A percentile compares a stretch with the other conserved stretches of the same genome.
Evolutionary conservation across 2,888 invertebrate species (phyloP).

Genomic region (Muscina levida): DNA sequence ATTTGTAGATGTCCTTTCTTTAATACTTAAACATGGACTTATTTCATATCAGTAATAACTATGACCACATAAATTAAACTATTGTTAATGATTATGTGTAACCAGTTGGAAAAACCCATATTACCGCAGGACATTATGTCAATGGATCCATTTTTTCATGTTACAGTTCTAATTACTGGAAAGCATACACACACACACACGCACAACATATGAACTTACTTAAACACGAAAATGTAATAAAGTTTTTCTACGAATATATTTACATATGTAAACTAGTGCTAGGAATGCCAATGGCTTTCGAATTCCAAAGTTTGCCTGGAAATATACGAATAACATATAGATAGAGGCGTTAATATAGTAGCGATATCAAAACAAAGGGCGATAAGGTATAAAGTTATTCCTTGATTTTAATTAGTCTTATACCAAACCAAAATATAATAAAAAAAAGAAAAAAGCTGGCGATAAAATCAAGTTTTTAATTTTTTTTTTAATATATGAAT

Average conservation of each 20-base stretch:
- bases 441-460: no score
- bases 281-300: no score
- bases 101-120: constrained; percentile 45
- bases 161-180: constrained; percentile 40
- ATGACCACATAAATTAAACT: constrained; percentile 52
- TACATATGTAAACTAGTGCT: not conserved
- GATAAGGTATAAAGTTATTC: no score
- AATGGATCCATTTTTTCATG: constrained; percentile 25
- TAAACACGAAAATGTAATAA: constrained; percentile 32
- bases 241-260: constrained; percentile 28
- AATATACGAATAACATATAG: no score
- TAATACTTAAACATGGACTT: not conserved
- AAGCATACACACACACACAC: not conserved
- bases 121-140: constrained; percentile 51
- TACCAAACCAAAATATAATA: no score
- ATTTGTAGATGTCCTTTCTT: constrained; percentile 1
- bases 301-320: no score
- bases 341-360: no score
- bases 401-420: no score
- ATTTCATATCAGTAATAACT: constrained; percentile 38
- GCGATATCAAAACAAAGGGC: no score
- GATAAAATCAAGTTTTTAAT: no score
- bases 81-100: constrained; percentile 52
- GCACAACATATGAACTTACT: not conserved
- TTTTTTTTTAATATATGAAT: no score